Evolutionary conservation across 23 tunicate genomes (phyloP).

Genomic region (Phallusia fumigata): DNA sequence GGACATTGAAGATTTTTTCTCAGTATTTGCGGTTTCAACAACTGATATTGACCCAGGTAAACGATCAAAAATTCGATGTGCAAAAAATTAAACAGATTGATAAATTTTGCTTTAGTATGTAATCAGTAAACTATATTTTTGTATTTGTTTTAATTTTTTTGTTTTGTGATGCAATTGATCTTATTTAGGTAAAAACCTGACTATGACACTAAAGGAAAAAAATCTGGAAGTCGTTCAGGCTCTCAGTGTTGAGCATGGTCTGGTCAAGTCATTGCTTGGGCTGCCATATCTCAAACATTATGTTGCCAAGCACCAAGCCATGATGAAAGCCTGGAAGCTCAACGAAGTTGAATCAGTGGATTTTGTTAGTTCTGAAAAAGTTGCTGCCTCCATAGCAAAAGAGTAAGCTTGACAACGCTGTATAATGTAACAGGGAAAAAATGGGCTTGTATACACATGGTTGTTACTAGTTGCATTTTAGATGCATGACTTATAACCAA

Average conservation of each 20-base stretch:
- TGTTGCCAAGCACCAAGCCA: slow-evolving; percentile 34
- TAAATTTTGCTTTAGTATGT: too few relatives aligned
- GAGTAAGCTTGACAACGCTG: too few relatives aligned
- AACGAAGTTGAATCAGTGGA: slow-evolving; percentile 16
- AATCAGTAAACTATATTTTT: too few relatives aligned
- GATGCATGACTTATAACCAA: not conserved
- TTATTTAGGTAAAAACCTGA: not conserved
- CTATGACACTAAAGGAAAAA: not conserved
- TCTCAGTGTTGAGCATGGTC: slow-evolving; percentile 17
- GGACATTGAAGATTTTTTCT: not conserved
- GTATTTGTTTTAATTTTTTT: too few relatives aligned
- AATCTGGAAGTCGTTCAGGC: slow-evolving; percentile 25
- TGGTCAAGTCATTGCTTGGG: slow-evolving; percentile 29
- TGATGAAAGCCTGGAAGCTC: not conserved
- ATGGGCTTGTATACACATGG: too few relatives aligned
- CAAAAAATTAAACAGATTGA: too few relatives aligned
- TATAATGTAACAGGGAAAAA: too few relatives aligned
- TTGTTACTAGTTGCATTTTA: too few relatives aligned
- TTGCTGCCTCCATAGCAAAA: slow-evolving; percentile 37
- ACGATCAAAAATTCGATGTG: not conserved
- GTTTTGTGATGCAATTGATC: not conserved
- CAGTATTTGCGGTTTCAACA: not conserved
- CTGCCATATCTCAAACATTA: slow-evolving; percentile 60
- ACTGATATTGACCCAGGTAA: not conserved
- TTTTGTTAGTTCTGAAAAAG: slow-evolving; percentile 22